Evolutionary conservation across 2,888 invertebrate species (phyloP).

Genomic region (Neoascia interrupta): DNA sequence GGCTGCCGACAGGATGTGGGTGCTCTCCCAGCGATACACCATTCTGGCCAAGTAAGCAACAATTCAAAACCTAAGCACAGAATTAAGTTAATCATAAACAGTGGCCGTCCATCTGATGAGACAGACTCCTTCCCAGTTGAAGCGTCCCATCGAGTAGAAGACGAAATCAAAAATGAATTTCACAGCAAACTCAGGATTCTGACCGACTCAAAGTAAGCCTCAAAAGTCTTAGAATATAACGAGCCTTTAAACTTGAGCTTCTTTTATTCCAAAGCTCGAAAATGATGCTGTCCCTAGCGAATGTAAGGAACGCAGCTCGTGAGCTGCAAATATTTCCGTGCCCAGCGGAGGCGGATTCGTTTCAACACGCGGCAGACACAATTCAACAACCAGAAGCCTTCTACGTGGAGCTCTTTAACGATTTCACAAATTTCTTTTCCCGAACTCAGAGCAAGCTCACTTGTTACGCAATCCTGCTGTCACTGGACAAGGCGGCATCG

Average conservation of each 20-base stretch:
- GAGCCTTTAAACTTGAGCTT: neutral
- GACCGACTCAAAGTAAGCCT: conserved; percentile 32
- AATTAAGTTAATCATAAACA: neutral
- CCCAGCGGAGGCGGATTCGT: neutral
- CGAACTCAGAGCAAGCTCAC: conserved; percentile 18
- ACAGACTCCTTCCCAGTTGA: neutral
- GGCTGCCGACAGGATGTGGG: conserved; percentile 18
- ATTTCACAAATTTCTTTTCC: conserved; percentile 19
- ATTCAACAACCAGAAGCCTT: conserved; percentile 5
- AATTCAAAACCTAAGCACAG: neutral
- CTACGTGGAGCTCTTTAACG: conserved; percentile 26
- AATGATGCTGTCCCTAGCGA: conserved; percentile 12
- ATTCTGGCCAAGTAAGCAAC: conserved; percentile 20
- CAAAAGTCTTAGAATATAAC: too few species aligned
- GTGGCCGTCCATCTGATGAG: conserved; percentile 2
- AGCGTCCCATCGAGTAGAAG: neutral
- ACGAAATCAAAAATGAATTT: conserved; percentile 35
- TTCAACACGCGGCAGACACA: neutral
- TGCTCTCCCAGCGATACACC: conserved; percentile 29
- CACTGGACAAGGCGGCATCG: neutral
- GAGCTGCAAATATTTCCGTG: too few species aligned
- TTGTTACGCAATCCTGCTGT: conserved; percentile 6
- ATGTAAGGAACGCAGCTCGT: neutral
- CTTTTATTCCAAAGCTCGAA: conserved; percentile 2
- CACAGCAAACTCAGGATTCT: neutral